Evolutionary conservation across 2,888 invertebrate species (phyloP).

Genomic region (Phragmatobia fuliginosa): DNA sequence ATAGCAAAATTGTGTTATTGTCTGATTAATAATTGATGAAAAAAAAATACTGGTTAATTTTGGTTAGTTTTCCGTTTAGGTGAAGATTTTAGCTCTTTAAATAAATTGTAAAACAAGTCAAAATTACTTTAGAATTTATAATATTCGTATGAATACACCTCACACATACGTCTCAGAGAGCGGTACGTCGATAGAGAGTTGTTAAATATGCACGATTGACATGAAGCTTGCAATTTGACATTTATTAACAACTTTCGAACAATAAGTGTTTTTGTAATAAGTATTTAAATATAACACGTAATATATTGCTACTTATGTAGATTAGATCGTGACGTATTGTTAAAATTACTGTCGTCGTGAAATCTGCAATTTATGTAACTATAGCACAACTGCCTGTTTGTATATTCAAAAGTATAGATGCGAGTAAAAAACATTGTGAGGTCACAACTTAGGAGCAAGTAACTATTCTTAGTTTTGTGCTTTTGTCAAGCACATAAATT

Average conservation of each 20-base stretch:
- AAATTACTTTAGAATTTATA: too few species aligned
- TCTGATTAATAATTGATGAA: not conserved
- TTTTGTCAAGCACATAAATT: not conserved
- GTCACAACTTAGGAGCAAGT: not conserved
- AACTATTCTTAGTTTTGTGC: not conserved
- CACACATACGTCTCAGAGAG: not conserved
- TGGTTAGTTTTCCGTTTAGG: not conserved
- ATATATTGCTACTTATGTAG: not conserved
- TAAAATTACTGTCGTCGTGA: too few species aligned
- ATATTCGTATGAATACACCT: too few species aligned
- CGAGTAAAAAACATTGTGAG: not conserved
- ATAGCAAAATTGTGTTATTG: constrained; percentile 3
- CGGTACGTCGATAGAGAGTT: too few species aligned
- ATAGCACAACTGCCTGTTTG: too few species aligned
- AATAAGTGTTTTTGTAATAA: not conserved
- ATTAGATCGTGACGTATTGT: too few species aligned
- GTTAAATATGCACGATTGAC: not conserved
- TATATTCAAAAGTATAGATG: not conserved
- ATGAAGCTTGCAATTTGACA: not conserved
- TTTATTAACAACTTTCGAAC: not conserved
- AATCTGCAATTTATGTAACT: too few species aligned
- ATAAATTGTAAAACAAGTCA: too few species aligned
- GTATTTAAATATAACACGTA: not conserved
- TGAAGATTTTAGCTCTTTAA: too few species aligned
- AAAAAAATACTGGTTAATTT: not conserved